Percentiles rank a stretch among this genome's conserved stretches.
phyloP scores from a whole-genome alignment of 2,797 vertebrate species.

The Anabas testudineus region DNA sequence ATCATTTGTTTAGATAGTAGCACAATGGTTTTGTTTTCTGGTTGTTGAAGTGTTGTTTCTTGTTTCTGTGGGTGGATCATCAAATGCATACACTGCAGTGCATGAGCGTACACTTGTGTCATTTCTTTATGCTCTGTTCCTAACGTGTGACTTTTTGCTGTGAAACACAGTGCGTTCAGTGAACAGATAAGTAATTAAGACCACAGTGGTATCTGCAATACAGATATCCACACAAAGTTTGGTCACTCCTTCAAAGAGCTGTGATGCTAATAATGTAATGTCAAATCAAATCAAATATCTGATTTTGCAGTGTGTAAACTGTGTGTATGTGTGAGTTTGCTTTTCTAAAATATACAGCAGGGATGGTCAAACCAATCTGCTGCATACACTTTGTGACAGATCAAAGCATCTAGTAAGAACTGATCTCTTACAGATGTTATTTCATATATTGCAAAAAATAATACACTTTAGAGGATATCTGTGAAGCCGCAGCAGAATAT shows the following conservation, averaged over 20 bases:
- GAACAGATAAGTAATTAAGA: constrained; percentile 1
- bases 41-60: constrained; percentile 18
- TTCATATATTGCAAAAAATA: not conserved
- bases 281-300: not conserved
- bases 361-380: not conserved
- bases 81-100: constrained; percentile 11
- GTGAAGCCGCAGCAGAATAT: not conserved
- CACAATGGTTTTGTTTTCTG: constrained; percentile 29
- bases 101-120: not conserved
- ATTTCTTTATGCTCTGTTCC: constrained; percentile 5
- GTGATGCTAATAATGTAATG: no score
- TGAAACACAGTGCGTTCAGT: not conserved
- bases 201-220: not conserved
- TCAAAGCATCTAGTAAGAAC: not conserved
- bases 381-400: not conserved
- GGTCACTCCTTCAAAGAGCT: not conserved
- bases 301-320: not conserved
- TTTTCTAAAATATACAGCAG: not conserved
- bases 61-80: constrained; percentile 19
- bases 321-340: not conserved
- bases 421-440: no score
- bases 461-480: not conserved
- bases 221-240: not conserved
- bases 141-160: not conserved
- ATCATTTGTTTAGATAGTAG: constrained; percentile 33